Evolutionary conservation across 23 tunicate species (phyloP), one percentile per base, ranked within the genome.

Genomic region (Aplidium turbinatum): DNA sequence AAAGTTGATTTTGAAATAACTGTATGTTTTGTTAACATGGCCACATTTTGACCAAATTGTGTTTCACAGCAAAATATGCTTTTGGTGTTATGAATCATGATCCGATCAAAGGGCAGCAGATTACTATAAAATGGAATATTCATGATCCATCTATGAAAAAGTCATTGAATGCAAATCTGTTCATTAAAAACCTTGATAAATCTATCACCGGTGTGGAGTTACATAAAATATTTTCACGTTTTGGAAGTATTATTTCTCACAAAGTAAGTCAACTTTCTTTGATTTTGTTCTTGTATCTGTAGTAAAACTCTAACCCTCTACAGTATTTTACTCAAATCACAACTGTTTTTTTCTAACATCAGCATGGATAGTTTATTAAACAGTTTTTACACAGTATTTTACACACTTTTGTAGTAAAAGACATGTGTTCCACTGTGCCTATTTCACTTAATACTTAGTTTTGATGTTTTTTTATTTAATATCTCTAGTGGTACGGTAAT

Each of bases 11-110:
- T n/a, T n/a, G n/a, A n/a, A n/a, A n/a, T n/a, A n/a, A n/a, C n/a
- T n/a, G n/a, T n/a, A n/a, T n/a, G n/a, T n/a, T n/a, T n/a, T n/a
- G n/a, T n/a, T n/a, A n/a, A n/a, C n/a, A n/a, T n/a, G n/a, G n/a
- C n/a, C n/a, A n/a, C n/a, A n/a, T n/a, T n/a, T n/a, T n/a, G n/a
- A n/a, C n/a, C n/a, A n/a, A n/a, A n/a, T n/a, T n/a, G n/a, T n/a
- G n/a, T n/a, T n/a, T n/a, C n/a, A n/a, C n/a, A n/a, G n/a, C n/a
- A n/a, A n/a, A n/a, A n/a, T n/a, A n/a, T n/a, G n/a, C n/a, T n/a
- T n/a, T n/a, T n/a, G n/a, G n/a, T n/a, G n/a, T n/a, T n/a, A 65
- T 65, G 72, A 38, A 65, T 30, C 36, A 65, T 65, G 72, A 65
- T 38, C 3, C 38, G 3, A 6, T 65, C 3, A 65, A 65, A 65